These are phyloP conservation scores for Hemicentrotus pulcherrimus DNA, from an alignment of 35 echinoderm and acorn worm genomes.

Conservation along the genomic window DNA sequence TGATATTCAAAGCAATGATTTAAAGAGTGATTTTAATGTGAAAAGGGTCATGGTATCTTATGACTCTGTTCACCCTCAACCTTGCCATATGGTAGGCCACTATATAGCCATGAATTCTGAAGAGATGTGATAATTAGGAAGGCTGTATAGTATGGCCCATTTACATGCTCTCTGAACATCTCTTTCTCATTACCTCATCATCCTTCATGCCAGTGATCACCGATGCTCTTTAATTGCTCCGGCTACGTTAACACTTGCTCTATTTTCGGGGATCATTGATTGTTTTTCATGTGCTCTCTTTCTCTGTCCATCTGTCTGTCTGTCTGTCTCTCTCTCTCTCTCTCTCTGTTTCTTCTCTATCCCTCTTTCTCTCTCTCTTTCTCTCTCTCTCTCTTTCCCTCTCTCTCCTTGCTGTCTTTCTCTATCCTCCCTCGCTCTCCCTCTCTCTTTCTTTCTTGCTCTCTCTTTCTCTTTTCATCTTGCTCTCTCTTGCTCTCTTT, in stretches of 20 bases:
- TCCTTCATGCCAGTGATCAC: background rate
- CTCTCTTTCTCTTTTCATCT: background rate
- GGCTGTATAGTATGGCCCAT: background rate
- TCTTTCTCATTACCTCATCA: background rate
- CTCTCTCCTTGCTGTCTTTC: background rate
- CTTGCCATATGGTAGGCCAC: background rate
- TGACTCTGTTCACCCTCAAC: background rate
- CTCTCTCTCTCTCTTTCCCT: background rate
- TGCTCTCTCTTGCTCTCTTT: background rate
- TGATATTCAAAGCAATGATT: no score
- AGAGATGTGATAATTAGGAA: background rate
- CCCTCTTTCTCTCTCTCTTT: background rate
- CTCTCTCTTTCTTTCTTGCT: background rate
- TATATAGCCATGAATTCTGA: background rate
- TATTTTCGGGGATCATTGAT: background rate
- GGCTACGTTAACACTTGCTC: background rate
- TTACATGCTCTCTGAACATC: background rate
- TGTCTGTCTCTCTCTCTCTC: background rate
- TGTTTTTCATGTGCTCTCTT: background rate
- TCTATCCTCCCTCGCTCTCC: background rate
- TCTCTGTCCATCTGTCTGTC: background rate
- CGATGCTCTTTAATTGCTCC: background rate
- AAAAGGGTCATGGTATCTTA: background rate
- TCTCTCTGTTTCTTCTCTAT: background rate
- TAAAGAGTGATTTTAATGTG: background rate